Percentiles rank a stretch among this genome's conserved stretches.
Evolutionary conservation across 2,797 vertebrate genomes (phyloP).

Genomic region (Pseudocheirus occidentalis): DNA sequence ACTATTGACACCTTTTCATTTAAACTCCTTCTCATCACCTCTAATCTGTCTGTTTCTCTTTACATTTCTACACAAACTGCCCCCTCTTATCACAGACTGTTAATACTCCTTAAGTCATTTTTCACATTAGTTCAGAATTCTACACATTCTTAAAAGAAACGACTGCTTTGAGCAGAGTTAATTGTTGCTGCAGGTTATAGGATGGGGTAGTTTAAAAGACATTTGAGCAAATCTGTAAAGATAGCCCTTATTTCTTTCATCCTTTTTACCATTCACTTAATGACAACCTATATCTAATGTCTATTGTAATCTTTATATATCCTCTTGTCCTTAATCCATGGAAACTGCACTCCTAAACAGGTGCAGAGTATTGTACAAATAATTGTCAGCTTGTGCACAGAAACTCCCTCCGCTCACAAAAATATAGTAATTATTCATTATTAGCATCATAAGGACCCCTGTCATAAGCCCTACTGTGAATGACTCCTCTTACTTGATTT

Average conservation of each 20-base stretch:
- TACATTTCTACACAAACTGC: constrained; percentile 19
- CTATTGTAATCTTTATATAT: neutral
- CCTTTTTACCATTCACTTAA: neutral
- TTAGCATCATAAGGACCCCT: neutral
- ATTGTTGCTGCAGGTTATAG: neutral
- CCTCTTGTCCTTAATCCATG: neutral
- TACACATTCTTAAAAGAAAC: neutral
- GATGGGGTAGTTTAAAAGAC: neutral
- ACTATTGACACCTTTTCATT: neutral
- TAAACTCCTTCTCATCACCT: neutral
- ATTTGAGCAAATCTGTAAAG: neutral
- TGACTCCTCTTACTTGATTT: neutral
- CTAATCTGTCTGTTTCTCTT: constrained; percentile 13
- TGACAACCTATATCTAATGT: neutral
- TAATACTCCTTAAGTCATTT: neutral
- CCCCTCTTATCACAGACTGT: neutral
- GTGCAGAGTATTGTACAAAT: neutral
- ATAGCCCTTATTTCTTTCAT: constrained; percentile 27
- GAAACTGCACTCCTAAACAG: neutral
- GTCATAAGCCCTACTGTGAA: neutral
- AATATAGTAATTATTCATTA: neutral
- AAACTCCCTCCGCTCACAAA: neutral
- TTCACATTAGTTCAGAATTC: neutral
- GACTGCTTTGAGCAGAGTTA: neutral
- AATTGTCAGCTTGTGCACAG: neutral